Conservation (phyloP, 2,797 vertebrate species). For the Notoglanidium macrostoma region DNA sequence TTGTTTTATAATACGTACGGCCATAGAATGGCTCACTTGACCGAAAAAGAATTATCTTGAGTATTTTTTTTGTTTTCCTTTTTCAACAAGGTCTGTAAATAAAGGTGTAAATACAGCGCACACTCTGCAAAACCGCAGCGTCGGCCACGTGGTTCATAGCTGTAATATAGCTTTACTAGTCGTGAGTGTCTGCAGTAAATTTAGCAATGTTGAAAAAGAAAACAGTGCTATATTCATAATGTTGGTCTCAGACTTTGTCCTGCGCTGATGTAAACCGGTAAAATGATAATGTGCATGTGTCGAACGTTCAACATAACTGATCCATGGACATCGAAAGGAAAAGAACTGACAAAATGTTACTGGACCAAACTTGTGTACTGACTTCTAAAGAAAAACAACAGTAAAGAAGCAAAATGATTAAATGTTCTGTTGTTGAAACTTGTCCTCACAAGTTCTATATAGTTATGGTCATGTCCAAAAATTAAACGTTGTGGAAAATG, state of each 20-base stretch:
- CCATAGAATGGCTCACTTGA: slow-evolving; percentile 80
- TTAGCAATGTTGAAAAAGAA: slow-evolving; percentile 67
- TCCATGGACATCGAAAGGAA: slow-evolving; percentile 70
- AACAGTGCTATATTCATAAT: slow-evolving; percentile 65
- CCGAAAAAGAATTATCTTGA: slow-evolving; percentile 62
- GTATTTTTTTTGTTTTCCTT: slow-evolving; percentile 53
- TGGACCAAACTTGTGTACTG: slow-evolving; percentile 90
- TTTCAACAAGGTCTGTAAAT: slow-evolving; percentile 82
- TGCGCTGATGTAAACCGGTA: slow-evolving; percentile 79
- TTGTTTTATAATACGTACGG: slow-evolving; percentile 74
- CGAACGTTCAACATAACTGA: slow-evolving; percentile 79
- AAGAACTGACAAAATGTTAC: slow-evolving; percentile 80
- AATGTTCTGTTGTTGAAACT: slow-evolving; percentile 86
- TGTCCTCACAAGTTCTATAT: slow-evolving; percentile 91
- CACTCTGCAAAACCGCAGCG: slow-evolving; percentile 79
- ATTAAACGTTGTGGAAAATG: slow-evolving; percentile 89
- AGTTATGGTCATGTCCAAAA: slow-evolving; percentile 91
- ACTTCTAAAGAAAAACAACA: slow-evolving; percentile 56
- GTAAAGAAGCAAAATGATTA: slow-evolving; percentile 63
- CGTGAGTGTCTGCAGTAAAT: slow-evolving; percentile 72
- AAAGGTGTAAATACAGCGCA: slow-evolving; percentile 88
- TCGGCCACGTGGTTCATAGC: slow-evolving; percentile 86
- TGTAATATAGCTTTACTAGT: slow-evolving; percentile 92
- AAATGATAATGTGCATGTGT: slow-evolving; percentile 90
- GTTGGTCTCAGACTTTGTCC: slow-evolving; percentile 80